A percentile compares a stretch with the other conserved stretches of the same genome.
Conservation (phyloP, 2,113 vertebrate genomes). For the Budorcas taxicolor region DNA sequence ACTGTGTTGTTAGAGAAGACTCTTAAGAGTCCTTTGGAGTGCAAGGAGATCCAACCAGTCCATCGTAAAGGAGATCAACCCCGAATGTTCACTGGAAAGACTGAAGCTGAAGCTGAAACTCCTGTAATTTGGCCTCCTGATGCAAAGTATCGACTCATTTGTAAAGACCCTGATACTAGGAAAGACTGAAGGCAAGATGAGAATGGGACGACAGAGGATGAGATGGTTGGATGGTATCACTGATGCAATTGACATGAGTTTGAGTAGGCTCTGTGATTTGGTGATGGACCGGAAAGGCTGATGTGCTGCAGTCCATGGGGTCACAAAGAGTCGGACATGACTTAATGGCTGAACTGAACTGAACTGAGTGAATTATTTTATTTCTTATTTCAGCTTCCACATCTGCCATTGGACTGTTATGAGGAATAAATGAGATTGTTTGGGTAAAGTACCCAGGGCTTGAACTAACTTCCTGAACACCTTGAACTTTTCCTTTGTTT, state of each 20-base stretch:
- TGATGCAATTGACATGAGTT: not conserved
- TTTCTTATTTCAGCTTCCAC: not conserved
- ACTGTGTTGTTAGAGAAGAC: not conserved
- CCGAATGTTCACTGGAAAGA: not conserved
- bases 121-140: not conserved
- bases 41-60: not conserved
- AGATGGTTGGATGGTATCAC: not conserved
- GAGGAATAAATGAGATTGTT: not conserved
- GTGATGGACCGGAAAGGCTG: not conserved
- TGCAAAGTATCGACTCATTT: not conserved
- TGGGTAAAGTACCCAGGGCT: not conserved
- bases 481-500: not conserved
- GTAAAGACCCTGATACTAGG: not conserved
- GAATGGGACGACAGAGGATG: not conserved
- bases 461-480: not conserved
- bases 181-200: not conserved
- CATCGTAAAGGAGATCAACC: not conserved
- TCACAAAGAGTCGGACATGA: not conserved
- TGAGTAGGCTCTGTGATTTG: not conserved
- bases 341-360: not conserved
- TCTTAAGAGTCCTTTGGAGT: not conserved
- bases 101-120: not conserved
- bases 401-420: not conserved
- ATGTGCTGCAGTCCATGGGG: rapidly evolving
- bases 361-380: not conserved